Evolutionary conservation across 1,140 invertebrate species (phyloP), one percentile per base, ranked within the genome.

Genomic region (Conus betulinus): DNA sequence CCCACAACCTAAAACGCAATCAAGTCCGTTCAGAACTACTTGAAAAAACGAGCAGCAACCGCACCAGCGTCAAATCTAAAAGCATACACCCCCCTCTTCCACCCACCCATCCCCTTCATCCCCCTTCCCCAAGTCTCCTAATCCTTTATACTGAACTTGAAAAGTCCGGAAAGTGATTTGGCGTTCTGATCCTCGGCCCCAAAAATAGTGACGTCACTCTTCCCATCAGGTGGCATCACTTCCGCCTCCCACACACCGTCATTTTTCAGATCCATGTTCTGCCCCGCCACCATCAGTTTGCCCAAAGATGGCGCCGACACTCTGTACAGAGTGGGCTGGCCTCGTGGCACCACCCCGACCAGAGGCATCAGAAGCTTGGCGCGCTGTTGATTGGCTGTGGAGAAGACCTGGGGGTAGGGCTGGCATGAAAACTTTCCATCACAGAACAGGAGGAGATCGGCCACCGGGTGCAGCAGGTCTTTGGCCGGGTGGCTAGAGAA

Each of bases 211-310:
- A 82, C 81, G 10, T 82, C n/a, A 53, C n/a, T 2, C 81, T 15
- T 17, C 7, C 52, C 81, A 17, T 53, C 52, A 0, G 15, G 13
- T 5, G 81, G 52, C 52, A 23, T 57, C 55, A 83, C 11, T 25
- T 83, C 81, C 81, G 81, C 81, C 55, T 83, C 81, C 81, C 81
- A 82, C 5, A 57, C 81, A 3, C 81, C 81, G 17, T 83, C 81
- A 52, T 83, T 83, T 8, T 55, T 83, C 81, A 55, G 51, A 17
- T 82, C 81, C 81, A 83, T 83, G 5, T 17, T 17, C 81, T 53
- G 51, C 15, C n/a, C 55, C 8, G 20, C 52, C 39, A 83, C 52
- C 81, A 0, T 83, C 7, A 57, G 39, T 20, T 55, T 55, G 0
- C 39, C 52, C 17, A 55, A 8, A 25, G 13, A 52, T 13, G 81